Base-by-base conservation (phyloP, 2,113 vertebrate species). In the Rhadina sibilatrix region DNA sequence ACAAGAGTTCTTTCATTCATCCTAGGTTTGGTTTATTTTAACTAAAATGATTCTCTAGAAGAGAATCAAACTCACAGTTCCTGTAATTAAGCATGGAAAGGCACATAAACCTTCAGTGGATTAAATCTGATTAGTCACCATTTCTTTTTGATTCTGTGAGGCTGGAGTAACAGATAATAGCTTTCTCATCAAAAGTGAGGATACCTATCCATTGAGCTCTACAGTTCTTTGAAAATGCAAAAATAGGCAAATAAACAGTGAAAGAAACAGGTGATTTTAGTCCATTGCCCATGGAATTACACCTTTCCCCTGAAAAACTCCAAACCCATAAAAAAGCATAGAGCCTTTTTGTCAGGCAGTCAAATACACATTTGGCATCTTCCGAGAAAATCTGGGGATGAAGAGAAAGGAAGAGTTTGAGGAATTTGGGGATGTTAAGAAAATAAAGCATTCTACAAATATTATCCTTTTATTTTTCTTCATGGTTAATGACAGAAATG, bases 271-370 rank as follows among this genome's bases (percentile, higher is more conserved):
- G 13, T 49, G 5, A 22, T 89, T 80, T 83, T 83, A 49, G 12
- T 57, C 16, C 27, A 57, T 20, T 69, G 6, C 10, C 18, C 31
- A 21, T 27, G 12, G 12, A 80, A 83, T 60, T 60, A 44, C 10
- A 7, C 1, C 5, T 61, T 60, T 24, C 7, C 5, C 19, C 2
- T 35, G 44, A 77, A 80, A 63, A 66, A 8, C 2, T 24, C 19
- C 19, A 74, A 75, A 17, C 1, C 5, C 5, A 20, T 4, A 60
- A 82, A 44, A 1, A 25, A 37, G 2, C 6, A 19, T 4, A 4
- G 9, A 38, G 15, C 1, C 10, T 56, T 83, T 87, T 57, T 15
- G 18, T 16, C n/a, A 33, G 23, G 28, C 18, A 47, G 31, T 33
- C 56, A 31, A 16, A 65, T 3, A 10, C 7, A 14, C 3, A n/a